Evolutionary conservation across 92 coral and sea anemone species (phyloP), one percentile per base, ranked within the genome.

Genomic region (Ricordea florida): DNA sequence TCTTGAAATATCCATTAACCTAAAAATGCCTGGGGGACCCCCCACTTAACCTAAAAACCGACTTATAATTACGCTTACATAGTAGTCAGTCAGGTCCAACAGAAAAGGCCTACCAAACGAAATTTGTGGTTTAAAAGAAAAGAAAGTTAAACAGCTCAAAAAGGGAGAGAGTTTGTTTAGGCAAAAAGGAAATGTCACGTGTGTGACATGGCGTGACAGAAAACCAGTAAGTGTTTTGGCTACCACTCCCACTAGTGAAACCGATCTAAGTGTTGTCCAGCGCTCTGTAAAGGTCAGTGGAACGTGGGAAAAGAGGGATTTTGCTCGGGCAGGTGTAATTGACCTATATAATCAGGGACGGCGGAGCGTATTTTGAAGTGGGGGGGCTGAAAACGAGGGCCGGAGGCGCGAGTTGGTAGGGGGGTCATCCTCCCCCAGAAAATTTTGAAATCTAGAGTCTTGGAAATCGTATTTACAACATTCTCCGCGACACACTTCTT

Each of bases 181-280:
- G 32, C 59, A 52, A 23, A 52, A 47, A 18, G 59, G 59, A 52
- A 52, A 25, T 52, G 21, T 24, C 9, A 52, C 59, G 32, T 16
- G 29, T 21, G 35, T 44, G 51, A 44, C 22, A 44, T 44, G 20
- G 51, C 51, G 51, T 44, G 51, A 15, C 0, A 27, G n/a, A n/a
- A 52, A 52, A 22, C 35, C 59, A 52, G 59, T 52, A 9, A 24
- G 59, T 52, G 59, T 52, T 18, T 26, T 52, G 24, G 59, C 59
- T 52, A 52, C 59, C 35, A 18, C 15, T 52, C 61, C 61, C 36
- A 53, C 61, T 13, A 53, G 61, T 30, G 15, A 5, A 53, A 30
- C 36, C 4, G 38, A 53, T n/a, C 1, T 0, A 2, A 53, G 38
- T 10, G 7, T 13, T 10, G 61, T 53, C 18, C 40, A 53, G 53